Conservation (phyloP, 2,797 vertebrate species). For the Thaleichthys pacificus region DNA sequence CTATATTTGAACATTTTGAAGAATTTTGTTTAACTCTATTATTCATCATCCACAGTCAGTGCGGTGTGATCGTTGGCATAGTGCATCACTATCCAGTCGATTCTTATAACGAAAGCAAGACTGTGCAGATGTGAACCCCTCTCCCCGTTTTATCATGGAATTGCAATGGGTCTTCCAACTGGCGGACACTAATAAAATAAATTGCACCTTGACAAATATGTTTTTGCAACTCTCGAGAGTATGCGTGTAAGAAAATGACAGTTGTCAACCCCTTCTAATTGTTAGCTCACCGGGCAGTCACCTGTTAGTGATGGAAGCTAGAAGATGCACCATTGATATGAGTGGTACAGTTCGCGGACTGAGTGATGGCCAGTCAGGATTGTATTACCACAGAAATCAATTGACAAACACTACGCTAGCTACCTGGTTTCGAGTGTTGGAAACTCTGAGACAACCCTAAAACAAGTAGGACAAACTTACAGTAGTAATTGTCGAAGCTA, state of each 20-base stretch:
- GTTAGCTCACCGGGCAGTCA: too few relatives aligned
- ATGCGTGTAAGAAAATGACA: too few relatives aligned
- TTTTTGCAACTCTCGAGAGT: too few relatives aligned
- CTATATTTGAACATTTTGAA: not conserved
- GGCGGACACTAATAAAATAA: too few relatives aligned
- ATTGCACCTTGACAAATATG: too few relatives aligned
- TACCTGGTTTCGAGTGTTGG: not conserved
- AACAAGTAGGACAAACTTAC: not conserved
- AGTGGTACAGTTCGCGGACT: too few relatives aligned
- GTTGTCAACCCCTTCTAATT: too few relatives aligned
- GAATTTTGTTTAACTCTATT: too few relatives aligned
- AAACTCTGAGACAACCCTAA: not conserved
- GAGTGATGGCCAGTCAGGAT: slow-evolving; percentile 60
- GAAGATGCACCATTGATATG: not conserved
- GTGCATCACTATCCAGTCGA: not conserved
- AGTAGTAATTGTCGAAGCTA: slow-evolving; percentile 18
- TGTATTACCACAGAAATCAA: slow-evolving; percentile 56
- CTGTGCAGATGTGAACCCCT: slow-evolving; percentile 44
- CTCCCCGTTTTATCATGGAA: slow-evolving; percentile 18
- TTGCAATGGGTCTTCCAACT: too few relatives aligned
- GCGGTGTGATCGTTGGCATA: slow-evolving; percentile 24
- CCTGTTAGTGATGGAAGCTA: too few relatives aligned
- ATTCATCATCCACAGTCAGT: not conserved
- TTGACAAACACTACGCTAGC: not conserved
- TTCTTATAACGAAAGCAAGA: not conserved